phyloP scores from a whole-genome alignment of 2,113 vertebrate species.

The Sciurus niger region DNA sequence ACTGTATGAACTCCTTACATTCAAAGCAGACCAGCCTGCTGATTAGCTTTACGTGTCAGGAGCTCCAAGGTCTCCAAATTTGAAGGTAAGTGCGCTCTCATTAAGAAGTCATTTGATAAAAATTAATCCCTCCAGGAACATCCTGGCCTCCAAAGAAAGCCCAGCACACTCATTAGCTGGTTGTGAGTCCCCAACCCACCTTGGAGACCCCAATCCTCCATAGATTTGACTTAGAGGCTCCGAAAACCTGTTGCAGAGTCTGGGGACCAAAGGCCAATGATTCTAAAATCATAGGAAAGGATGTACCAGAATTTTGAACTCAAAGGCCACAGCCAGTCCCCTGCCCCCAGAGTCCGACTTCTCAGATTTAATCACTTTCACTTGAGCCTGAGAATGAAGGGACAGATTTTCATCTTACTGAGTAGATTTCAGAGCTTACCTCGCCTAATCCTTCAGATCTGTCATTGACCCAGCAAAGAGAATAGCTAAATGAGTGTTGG shows the following conservation, averaged over 20 bases:
- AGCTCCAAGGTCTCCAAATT: constrained; percentile 68
- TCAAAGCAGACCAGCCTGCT: background rate
- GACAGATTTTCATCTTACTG: constrained; percentile 85
- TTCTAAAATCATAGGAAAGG: constrained; percentile 82
- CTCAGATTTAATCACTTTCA: constrained; percentile 86
- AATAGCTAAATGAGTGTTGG: constrained; percentile 58
- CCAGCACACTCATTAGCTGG: constrained; percentile 78
- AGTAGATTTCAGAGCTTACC: constrained; percentile 89
- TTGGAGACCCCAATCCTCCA: constrained; percentile 73
- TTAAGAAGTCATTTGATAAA: constrained; percentile 82
- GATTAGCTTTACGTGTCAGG: constrained; percentile 70
- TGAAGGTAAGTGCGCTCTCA: constrained; percentile 71
- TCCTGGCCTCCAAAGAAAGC: constrained; percentile 78
- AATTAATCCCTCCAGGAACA: constrained; percentile 81
- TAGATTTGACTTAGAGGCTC: constrained; percentile 72
- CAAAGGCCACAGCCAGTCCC: constrained; percentile 65
- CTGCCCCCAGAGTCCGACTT: background rate
- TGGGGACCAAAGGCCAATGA: constrained; percentile 75
- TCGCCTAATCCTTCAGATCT: constrained; percentile 86
- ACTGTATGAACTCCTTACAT: constrained; percentile 32
- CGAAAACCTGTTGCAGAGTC: constrained; percentile 69
- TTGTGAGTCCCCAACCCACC: constrained; percentile 78
- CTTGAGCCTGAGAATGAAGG: constrained; percentile 82
- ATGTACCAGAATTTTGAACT: constrained; percentile 75
- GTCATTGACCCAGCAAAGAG: constrained; percentile 87